phyloP scores from a whole-genome alignment of 2,888 invertebrate genomes.

The Chymomyza amoena region DNA sequence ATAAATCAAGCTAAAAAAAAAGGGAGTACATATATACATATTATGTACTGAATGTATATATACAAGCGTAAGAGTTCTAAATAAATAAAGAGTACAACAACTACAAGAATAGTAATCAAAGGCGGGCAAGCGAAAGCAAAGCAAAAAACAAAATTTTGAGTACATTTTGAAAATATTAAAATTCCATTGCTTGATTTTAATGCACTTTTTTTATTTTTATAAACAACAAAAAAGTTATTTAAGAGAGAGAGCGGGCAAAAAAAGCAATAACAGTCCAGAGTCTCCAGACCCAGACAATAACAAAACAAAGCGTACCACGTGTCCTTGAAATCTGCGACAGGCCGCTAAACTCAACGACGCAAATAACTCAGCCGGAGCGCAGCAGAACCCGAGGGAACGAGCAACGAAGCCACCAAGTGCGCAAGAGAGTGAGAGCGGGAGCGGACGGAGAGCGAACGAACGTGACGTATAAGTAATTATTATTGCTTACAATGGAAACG shows the following conservation, averaged over 20 bases:
- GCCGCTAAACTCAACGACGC: constrained; percentile 68
- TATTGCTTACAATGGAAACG: not conserved
- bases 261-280: constrained; percentile 23
- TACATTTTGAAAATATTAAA: constrained; percentile 46
- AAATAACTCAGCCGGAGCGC: constrained; percentile 60
- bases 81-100: constrained; percentile 40
- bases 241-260: constrained; percentile 14
- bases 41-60: constrained; percentile 22
- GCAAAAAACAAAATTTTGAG: constrained; percentile 51
- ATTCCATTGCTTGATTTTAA: constrained; percentile 57
- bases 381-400: constrained; percentile 12
- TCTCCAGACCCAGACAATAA: constrained; percentile 66
- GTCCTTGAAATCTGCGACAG: constrained; percentile 65
- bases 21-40: not conserved
- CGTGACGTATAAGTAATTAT: not conserved
- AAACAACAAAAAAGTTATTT: constrained; percentile 22
- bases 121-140: constrained; percentile 7
- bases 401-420: not conserved
- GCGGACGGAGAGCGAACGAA: not conserved
- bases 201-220: constrained; percentile 53
- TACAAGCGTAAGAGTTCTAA: constrained; percentile 49
- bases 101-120: constrained; percentile 29
- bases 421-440: constrained; percentile 25
- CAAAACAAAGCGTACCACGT: constrained; percentile 57
- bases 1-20: constrained; percentile 39